These are phyloP conservation scores for Gobio gobio DNA, from an alignment of 2,113 vertebrate species.

Conservation along the genomic window DNA sequence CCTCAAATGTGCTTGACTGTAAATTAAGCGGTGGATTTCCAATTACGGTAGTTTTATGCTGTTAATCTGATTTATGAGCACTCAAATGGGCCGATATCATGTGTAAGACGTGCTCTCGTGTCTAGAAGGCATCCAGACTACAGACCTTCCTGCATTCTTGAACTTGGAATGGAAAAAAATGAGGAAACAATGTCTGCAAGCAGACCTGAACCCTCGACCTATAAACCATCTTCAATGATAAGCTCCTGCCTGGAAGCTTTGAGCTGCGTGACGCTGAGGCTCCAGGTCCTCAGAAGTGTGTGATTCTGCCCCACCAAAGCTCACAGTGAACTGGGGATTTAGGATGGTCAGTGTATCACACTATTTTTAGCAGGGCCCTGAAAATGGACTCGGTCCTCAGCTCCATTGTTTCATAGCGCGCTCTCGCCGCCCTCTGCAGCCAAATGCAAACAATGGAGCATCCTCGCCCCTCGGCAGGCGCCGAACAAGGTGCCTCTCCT, in stretches of 20 bases:
- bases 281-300: neutral
- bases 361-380: conserved; percentile 42
- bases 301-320: neutral
- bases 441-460: conserved; percentile 63
- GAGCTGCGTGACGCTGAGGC: conserved; percentile 47
- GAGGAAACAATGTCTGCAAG: conserved; percentile 66
- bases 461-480: conserved; percentile 47
- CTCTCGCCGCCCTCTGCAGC: neutral
- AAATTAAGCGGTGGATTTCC: neutral
- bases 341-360: conserved; percentile 13
- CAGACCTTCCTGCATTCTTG: conserved; percentile 52
- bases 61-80: conserved; percentile 16
- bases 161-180: conserved; percentile 44
- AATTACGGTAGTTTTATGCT: neutral
- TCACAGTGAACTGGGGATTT: neutral
- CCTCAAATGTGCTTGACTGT: neutral
- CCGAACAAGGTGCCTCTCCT: conserved; percentile 42
- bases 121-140: conserved; percentile 60
- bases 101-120: conserved; percentile 67
- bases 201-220: conserved; percentile 57
- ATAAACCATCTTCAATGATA: conserved; percentile 61
- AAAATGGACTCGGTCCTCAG: conserved; percentile 25
- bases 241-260: conserved; percentile 46
- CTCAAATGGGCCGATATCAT: neutral
- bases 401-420: conserved; percentile 63